Percentiles rank a stretch among this genome's conserved stretches.
These are phyloP conservation scores for Eurois occulta DNA, from an alignment of 2,888 invertebrate genomes.

Conservation along the genomic window DNA sequence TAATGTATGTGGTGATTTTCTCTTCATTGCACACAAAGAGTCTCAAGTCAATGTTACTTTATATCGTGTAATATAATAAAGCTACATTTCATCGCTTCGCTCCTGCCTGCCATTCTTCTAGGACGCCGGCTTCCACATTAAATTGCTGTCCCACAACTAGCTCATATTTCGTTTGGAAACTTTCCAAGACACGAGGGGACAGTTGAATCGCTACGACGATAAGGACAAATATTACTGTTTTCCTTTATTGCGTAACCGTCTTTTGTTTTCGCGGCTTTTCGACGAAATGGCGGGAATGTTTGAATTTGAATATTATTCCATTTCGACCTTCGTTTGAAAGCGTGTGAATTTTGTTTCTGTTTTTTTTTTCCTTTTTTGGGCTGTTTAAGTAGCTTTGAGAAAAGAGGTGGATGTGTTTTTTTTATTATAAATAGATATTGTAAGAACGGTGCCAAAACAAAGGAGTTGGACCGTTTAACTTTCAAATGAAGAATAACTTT, in stretches of 20 bases:
- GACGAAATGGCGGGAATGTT: slow-evolving; percentile 26
- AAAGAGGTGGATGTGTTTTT: not conserved
- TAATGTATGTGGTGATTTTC: not conserved
- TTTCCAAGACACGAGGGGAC: slow-evolving; percentile 57
- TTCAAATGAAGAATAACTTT: not conserved
- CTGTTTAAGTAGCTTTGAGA: not conserved
- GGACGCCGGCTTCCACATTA: slow-evolving; percentile 36
- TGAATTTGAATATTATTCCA: slow-evolving; percentile 49
- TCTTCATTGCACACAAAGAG: not conserved
- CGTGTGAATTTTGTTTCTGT: slow-evolving; percentile 6
- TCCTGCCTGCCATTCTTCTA: slow-evolving; percentile 10
- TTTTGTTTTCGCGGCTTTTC: slow-evolving; percentile 41
- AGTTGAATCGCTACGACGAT: slow-evolving; percentile 38
- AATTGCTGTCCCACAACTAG: slow-evolving; percentile 48
- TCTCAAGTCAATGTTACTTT: not conserved
- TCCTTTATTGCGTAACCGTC: slow-evolving; percentile 28
- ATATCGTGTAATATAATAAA: not conserved
- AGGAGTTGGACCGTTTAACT: too few relatives aligned
- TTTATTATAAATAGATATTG: not conserved
- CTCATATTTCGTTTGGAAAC: slow-evolving; percentile 66
- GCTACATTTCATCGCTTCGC: not conserved
- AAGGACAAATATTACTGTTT: slow-evolving; percentile 41
- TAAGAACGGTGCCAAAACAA: not conserved
- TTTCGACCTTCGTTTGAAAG: not conserved
- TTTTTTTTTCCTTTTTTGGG: not conserved